A percentile compares a stretch with the other conserved stretches of the same genome.
Conservation (phyloP, 2,888 invertebrate species). For the Halictus ligatus region DNA sequence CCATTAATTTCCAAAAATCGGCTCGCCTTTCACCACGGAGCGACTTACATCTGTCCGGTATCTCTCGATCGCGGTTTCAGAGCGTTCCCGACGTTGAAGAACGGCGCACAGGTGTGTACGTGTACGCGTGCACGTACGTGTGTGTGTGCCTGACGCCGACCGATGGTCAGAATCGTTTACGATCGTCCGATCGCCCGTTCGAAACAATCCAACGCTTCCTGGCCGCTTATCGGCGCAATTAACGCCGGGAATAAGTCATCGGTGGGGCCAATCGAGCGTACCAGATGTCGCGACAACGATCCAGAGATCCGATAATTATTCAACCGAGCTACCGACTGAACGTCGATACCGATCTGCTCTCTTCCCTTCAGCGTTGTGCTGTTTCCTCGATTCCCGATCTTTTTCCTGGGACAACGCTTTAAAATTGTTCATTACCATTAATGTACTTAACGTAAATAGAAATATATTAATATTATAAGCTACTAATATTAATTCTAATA, state of each 20-base stretch:
- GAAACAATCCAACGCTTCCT: constrained; percentile 31
- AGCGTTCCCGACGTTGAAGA: constrained; percentile 25
- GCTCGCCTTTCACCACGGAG: background rate
- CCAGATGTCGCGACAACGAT: constrained; percentile 37
- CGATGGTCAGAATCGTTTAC: background rate
- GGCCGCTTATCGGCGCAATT: constrained; percentile 49
- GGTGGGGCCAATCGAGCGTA: constrained; percentile 20
- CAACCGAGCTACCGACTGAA: constrained; percentile 5
- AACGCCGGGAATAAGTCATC: constrained; percentile 54
- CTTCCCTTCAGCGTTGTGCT: background rate
- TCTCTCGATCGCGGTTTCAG: constrained; percentile 24
- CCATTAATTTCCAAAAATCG: constrained; percentile 8
- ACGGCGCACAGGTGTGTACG: constrained; percentile 29
- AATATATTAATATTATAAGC: background rate
- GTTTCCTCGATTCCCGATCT: background rate
- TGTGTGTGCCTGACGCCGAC: background rate
- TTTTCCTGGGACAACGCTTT: constrained; percentile 4
- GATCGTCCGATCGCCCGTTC: constrained; percentile 4
- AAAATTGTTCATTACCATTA: background rate
- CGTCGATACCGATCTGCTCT: constrained; percentile 50
- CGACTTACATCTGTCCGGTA: background rate
- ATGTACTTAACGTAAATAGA: background rate
- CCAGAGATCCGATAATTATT: constrained; percentile 37
- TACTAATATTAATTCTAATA: too few relatives aligned
- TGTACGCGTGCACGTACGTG: too few relatives aligned